These are phyloP conservation scores for Ictidomys tridecemlineatus DNA, from an alignment of 2,113 vertebrate genomes.

Conservation along the genomic window DNA sequence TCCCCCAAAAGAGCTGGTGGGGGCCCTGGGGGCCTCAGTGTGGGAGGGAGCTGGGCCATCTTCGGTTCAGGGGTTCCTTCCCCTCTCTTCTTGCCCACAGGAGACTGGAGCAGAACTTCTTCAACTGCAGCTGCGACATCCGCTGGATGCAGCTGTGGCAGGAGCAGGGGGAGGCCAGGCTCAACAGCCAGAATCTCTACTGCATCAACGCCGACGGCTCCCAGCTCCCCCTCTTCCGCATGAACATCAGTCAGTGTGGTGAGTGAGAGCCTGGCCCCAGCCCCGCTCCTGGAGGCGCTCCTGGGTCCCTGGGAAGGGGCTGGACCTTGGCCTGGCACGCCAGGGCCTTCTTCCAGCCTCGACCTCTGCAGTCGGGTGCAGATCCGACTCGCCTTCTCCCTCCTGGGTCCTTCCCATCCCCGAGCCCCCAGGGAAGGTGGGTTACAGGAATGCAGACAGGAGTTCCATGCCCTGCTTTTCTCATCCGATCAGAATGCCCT, in stretches of 20 bases:
- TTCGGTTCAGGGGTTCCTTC: slow-evolving; percentile 59
- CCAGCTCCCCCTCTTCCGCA: slow-evolving; percentile 92
- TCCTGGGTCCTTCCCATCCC: neutral
- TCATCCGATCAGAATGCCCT: neutral
- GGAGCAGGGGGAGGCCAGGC: slow-evolving; percentile 93
- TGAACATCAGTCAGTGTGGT: slow-evolving; percentile 98
- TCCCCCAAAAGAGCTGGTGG: neutral
- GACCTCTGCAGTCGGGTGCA: too few relatives aligned
- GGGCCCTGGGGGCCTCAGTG: neutral
- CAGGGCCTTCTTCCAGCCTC: neutral
- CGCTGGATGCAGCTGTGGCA: slow-evolving; percentile 99
- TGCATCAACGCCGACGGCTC: slow-evolving; percentile 91
- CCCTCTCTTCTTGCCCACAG: slow-evolving; percentile 82
- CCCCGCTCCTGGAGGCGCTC: neutral
- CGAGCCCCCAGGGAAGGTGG: neutral
- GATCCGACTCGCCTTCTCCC: neutral
- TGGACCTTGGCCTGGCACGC: too few relatives aligned
- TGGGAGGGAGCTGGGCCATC: neutral
- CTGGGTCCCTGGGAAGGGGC: neutral
- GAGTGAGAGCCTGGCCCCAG: slow-evolving; percentile 67
- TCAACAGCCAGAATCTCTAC: slow-evolving; percentile 93
- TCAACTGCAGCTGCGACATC: slow-evolving; percentile 97
- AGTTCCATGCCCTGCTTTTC: neutral
- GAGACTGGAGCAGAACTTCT: slow-evolving; percentile 95
- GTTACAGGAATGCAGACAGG: neutral